These are phyloP conservation scores for Ephialtes manifestator DNA, from an alignment of 2,888 invertebrate genomes.

Conservation along the genomic window DNA sequence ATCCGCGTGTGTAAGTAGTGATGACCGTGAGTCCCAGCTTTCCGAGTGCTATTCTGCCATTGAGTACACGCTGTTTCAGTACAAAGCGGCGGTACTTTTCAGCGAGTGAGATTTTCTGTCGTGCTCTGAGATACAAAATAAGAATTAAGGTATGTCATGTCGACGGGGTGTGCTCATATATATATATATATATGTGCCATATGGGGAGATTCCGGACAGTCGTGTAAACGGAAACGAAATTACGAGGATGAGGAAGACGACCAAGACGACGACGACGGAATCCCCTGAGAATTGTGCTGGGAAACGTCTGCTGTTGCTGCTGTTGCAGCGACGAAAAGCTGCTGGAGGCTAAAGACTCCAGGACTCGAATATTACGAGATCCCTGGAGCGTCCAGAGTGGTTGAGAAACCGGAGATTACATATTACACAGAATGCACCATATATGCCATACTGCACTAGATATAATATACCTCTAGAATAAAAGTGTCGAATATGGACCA, in stretches of 20 bases:
- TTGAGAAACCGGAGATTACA: slow-evolving; percentile 64
- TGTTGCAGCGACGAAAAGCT: slow-evolving; percentile 51
- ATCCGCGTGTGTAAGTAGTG: slow-evolving; percentile 75
- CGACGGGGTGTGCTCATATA: slow-evolving; percentile 15
- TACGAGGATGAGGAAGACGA: slow-evolving; percentile 21
- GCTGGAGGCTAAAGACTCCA: slow-evolving; percentile 45
- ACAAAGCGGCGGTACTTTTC: slow-evolving; percentile 36
- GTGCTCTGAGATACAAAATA: slow-evolving; percentile 49
- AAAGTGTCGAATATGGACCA: too few species aligned
- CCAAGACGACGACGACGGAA: slow-evolving; percentile 23
- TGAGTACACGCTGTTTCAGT: slow-evolving; percentile 6
- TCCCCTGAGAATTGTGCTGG: slow-evolving; percentile 53
- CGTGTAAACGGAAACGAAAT: slow-evolving; percentile 50
- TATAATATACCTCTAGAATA: neutral
- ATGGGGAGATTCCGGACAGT: slow-evolving; percentile 39
- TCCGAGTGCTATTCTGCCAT: neutral
- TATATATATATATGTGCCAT: slow-evolving; percentile 13
- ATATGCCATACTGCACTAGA: neutral
- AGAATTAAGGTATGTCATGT: slow-evolving; percentile 67
- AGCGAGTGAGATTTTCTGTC: slow-evolving; percentile 72
- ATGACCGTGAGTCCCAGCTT: neutral
- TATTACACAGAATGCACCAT: slow-evolving; percentile 22
- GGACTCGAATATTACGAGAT: slow-evolving; percentile 67
- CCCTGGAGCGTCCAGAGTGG: slow-evolving; percentile 48
- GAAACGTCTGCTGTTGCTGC: slow-evolving; percentile 27